Base-by-base conservation (phyloP, 2,888 invertebrate genomes). In the Polylopha cassiicola region DNA sequence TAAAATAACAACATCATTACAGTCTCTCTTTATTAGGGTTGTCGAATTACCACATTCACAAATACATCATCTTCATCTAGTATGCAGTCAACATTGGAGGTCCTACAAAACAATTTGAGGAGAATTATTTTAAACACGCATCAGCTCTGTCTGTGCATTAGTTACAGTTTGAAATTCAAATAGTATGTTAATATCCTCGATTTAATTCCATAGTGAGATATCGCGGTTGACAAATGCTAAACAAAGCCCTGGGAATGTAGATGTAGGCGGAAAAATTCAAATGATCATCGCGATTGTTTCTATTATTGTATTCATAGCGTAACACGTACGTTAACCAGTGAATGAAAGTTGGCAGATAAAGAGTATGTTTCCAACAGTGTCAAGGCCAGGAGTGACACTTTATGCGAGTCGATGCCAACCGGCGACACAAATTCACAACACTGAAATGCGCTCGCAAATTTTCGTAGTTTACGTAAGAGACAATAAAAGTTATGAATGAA, bases 281-380 rank as follows among this genome's bases (percentile, higher is more conserved):
- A 41, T 41, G 34, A 41, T 34, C 20, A 16, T 24, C 29, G 27
- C 24, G 17, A 39, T 30, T 30, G 36, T 26, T 41, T 29, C 34
- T 41, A 34, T 34, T 41, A 41, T 24, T 39, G 39, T 34, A 41
- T 41, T 15, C 39, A 39, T 27, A 23, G 29, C 41, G 55, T 50
- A 53, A 27, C 32, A 30, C 30, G n/a, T n/a, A n/a, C n/a, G 42
- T 39, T 46, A 42, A 44, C 27, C 43, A 55, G 34, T 75, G 70
- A 73, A 75, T 72, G 73, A 67, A 71, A 66, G 68, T 73, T 73
- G 73, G 73, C 75, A 72, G 65, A 73, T 71, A 71, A 61, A 53
- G 48, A 43, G 44, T 48, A 55, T 37, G 52, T 51, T 55, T 58
- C 55, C 62, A 65, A 67, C 67, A 74, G 67, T 71, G 77, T 76